Percentiles rank a stretch among this genome's conserved stretches.
phyloP scores from a whole-genome alignment of 2,113 vertebrate species.

The Barbus barbus region DNA sequence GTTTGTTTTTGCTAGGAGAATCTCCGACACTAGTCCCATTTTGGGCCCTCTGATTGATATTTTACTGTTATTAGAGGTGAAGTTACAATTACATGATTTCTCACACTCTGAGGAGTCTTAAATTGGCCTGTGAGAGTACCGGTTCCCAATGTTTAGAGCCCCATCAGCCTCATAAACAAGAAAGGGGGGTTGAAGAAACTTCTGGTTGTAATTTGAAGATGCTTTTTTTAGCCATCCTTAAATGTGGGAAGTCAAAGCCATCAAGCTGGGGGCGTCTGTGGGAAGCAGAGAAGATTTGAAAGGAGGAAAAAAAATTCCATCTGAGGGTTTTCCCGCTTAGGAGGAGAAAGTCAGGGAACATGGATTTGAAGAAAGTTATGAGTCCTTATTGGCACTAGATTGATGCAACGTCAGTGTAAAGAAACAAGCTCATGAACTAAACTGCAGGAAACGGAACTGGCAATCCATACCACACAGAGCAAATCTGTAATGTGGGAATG shows the following conservation, averaged over 20 bases:
- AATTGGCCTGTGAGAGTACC: background rate
- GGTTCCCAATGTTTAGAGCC: conserved; percentile 63
- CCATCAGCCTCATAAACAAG: conserved; percentile 60
- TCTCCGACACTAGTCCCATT: conserved; percentile 21
- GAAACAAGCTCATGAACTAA: conserved; percentile 65
- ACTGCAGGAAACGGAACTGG: conserved; percentile 75
- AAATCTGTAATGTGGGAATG: conserved; percentile 75
- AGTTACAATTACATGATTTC: conserved; percentile 54
- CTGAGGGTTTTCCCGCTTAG: conserved; percentile 71
- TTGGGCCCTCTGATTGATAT: background rate
- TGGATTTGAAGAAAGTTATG: conserved; percentile 68
- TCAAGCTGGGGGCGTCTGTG: conserved; percentile 69
- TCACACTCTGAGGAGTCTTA: conserved; percentile 46
- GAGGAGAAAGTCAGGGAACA: conserved; percentile 53
- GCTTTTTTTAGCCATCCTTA: conserved; percentile 80
- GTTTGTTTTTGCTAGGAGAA: conserved; percentile 45
- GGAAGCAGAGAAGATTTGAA: conserved; percentile 64
- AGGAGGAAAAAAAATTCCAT: conserved; percentile 61
- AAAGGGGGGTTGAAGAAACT: conserved; percentile 61
- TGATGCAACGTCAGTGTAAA: conserved; percentile 70
- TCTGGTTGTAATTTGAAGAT: conserved; percentile 80
- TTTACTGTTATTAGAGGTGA: conserved; percentile 46
- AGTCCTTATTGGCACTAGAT: conserved; percentile 74
- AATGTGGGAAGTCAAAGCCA: conserved; percentile 79
- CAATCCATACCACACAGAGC: conserved; percentile 69